Percentiles rank a stretch among this genome's conserved stretches.
Conservation (phyloP, 2,888 invertebrate species). For the Pecten maximus region DNA sequence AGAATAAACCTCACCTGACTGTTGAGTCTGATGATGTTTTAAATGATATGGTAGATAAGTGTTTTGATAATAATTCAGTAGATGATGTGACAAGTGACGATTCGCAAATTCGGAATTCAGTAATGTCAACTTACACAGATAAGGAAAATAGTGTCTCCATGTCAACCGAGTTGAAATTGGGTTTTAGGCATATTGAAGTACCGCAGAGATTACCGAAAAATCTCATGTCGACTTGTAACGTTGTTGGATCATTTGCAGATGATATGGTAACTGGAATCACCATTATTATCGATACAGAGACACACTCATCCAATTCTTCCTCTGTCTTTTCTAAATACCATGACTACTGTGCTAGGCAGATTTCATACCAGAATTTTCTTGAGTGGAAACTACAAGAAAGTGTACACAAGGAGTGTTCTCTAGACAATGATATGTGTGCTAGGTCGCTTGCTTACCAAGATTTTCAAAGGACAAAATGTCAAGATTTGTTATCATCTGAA, state of each 20-base stretch:
- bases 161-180: neutral
- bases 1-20: neutral
- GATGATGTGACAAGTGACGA: neutral
- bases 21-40: neutral
- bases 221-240: neutral
- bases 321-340: neutral
- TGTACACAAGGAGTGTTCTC: neutral
- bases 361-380: conserved; percentile 1
- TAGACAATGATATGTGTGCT: neutral
- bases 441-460: neutral
- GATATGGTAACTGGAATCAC: neutral
- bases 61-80: neutral
- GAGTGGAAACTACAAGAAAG: neutral
- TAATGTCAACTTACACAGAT: neutral
- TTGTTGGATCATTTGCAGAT: neutral
- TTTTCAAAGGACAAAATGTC: neutral
- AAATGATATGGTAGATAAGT: neutral
- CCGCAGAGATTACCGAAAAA: neutral
- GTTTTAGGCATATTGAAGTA: neutral
- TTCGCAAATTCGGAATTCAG: neutral
- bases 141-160: neutral
- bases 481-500: neutral
- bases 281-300: neutral
- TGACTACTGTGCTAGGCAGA: neutral
- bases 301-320: neutral